These are phyloP conservation scores for Sebastes kiyomatsui DNA, from an alignment of 2,797 vertebrate genomes.

Conservation along the genomic window DNA sequence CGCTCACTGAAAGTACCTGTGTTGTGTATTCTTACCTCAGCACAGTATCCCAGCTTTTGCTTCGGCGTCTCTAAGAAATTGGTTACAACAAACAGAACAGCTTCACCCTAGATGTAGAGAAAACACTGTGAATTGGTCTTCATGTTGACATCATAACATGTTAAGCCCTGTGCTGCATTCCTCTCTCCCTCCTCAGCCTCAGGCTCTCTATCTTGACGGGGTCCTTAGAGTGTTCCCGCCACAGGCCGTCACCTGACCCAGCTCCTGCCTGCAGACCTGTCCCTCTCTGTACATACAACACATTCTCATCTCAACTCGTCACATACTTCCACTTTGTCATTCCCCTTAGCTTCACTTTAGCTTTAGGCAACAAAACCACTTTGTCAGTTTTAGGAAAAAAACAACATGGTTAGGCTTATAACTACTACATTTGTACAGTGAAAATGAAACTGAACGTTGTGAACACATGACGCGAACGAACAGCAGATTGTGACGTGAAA, in stretches of 20 bases:
- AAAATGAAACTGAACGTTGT: no score
- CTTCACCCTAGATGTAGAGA: constrained; percentile 84
- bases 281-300: neutral
- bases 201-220: neutral
- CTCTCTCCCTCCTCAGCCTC: neutral
- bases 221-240: neutral
- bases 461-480: no score
- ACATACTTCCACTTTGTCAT: no score
- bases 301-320: no score
- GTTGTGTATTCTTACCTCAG: constrained; percentile 85
- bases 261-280: neutral
- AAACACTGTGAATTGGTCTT: neutral
- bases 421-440: no score
- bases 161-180: neutral
- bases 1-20: neutral
- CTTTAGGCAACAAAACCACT: neutral
- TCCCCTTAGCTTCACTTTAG: no score
- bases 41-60: constrained; percentile 86
- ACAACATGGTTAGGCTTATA: no score
- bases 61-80: constrained; percentile 91
- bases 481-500: no score
- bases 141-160: neutral
- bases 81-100: constrained; percentile 88
- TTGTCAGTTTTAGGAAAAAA: neutral
- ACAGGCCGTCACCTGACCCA: neutral